Percentiles rank a stretch among this genome's conserved stretches.
Conservation (phyloP, 2,797 vertebrate species). For the Megalops cyprinoides region DNA sequence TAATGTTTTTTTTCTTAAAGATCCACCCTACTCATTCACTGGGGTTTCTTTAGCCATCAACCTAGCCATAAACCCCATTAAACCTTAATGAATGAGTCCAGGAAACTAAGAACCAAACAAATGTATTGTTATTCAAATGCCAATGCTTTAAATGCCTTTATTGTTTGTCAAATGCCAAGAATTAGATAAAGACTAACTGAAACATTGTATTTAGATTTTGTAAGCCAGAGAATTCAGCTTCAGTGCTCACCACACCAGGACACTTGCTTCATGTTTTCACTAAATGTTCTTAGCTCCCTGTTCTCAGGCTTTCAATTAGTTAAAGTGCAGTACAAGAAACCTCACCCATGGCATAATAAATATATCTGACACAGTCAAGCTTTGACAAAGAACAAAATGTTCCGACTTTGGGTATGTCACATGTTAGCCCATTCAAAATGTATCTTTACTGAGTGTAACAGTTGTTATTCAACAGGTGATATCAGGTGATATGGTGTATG, state of each 20-base stretch:
- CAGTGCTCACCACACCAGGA: background rate
- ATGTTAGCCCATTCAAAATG: conserved; percentile 37
- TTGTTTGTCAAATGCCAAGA: background rate
- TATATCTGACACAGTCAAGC: background rate
- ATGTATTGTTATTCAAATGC: background rate
- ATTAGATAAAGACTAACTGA: background rate
- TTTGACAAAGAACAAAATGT: conserved; percentile 8
- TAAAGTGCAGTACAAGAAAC: conserved; percentile 13
- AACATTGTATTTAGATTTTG: background rate
- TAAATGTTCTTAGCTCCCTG: background rate
- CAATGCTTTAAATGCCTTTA: too few species aligned
- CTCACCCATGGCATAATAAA: background rate
- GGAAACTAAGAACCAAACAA: background rate
- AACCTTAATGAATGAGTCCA: background rate
- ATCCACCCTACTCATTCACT: background rate
- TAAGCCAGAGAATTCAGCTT: background rate
- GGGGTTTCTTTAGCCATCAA: too few species aligned
- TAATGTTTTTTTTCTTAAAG: too few species aligned
- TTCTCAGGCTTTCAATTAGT: background rate
- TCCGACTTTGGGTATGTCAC: conserved; percentile 9
- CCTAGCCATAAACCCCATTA: too few species aligned
- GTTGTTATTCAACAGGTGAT: conserved; percentile 46
- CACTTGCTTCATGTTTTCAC: background rate
- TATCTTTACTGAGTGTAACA: conserved; percentile 35
- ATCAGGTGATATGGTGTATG: background rate